Evolutionary conservation across 37 sponge, comb jelly and placozoan genomes (phyloP), one percentile per base, ranked within the genome.

Genomic region (Cliona cf. orientalis): DNA sequence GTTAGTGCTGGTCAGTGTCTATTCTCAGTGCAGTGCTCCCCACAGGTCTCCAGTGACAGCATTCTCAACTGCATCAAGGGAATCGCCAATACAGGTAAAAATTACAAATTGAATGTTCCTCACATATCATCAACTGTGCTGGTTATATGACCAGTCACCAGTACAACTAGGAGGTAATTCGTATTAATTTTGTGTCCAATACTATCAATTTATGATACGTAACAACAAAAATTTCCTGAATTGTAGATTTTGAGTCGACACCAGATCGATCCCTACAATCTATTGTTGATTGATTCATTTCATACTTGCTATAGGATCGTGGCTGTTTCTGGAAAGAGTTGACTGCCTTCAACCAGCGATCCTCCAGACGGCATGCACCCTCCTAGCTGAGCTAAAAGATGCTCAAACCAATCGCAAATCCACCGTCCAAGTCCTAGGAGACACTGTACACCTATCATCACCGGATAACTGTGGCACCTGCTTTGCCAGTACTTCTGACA

Each of bases 11-110:
- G 91, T 12, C 80, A 66, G 53, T 61, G 53, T 0, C 40, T 90
- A 14, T 80, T 71, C 58, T 42, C 81, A 34, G 34, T 90, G 31
- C 70, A 58, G 35, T 90, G 91, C 69, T 72, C 86, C 31, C 11
- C 57, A 4, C 40, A 58, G 9, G 42, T 69, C 35, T 40, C 76
- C 17, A 39, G 65, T 28, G 21, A 32, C 42, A 64, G 66, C 35
- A 23, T 85, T 1, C 43, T 74, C 41, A 66, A 74, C 58, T 62
- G 35, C 42, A 26, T 90, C 37, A 84, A 62, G 49, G 91, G 91
- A 75, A 90, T 85, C 76, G 86, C 76, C 9, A 57, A 63, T 21
- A 90, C 91, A 71, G 86, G 91, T 90, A 69, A 14, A 35, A n/a
- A n/a, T n/a, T n/a, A n/a, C n/a, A n/a, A n/a, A n/a, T n/a, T n/a